Evolutionary conservation across 1,140 invertebrate genomes (phyloP).

Genomic region (Linepithema humile): DNA sequence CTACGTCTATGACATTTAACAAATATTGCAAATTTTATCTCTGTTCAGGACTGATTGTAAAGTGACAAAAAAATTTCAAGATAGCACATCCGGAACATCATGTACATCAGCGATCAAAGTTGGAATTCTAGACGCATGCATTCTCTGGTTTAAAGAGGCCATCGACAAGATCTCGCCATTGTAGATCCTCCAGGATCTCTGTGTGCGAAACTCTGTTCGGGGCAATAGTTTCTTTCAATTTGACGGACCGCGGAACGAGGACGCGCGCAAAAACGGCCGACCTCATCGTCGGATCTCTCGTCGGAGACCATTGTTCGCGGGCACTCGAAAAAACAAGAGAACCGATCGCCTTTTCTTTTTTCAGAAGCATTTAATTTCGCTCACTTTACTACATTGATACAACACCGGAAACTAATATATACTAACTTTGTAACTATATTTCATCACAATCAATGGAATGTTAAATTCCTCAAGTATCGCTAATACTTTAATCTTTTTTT

Average conservation of each 20-base stretch:
- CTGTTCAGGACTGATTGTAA: neutral
- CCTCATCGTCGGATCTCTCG: neutral
- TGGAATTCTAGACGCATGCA: constrained; percentile 57
- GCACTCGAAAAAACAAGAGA: constrained; percentile 9
- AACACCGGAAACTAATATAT: neutral
- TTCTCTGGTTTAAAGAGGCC: constrained; percentile 58
- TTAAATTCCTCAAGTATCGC: neutral
- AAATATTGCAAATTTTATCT: neutral
- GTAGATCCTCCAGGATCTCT: constrained; percentile 21
- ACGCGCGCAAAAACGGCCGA: constrained; percentile 38
- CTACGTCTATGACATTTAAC: constrained; percentile 3
- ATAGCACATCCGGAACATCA: neutral
- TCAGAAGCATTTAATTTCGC: constrained; percentile 30
- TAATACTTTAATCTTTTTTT: neutral
- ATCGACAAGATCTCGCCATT: constrained; percentile 45
- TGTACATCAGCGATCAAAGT: constrained; percentile 8
- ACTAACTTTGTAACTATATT: constrained; percentile 1
- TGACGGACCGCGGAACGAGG: constrained; percentile 40
- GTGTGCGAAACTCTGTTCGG: constrained; percentile 27
- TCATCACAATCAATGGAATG: neutral
- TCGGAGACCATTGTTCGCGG: constrained; percentile 33
- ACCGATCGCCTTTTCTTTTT: constrained; percentile 17
- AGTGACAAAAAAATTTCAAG: no score
- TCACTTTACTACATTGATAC: constrained; percentile 18
- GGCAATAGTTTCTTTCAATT: constrained; percentile 40